Conservation (phyloP, 2,797 vertebrate species). For the Rhyacichthys aspro region DNA sequence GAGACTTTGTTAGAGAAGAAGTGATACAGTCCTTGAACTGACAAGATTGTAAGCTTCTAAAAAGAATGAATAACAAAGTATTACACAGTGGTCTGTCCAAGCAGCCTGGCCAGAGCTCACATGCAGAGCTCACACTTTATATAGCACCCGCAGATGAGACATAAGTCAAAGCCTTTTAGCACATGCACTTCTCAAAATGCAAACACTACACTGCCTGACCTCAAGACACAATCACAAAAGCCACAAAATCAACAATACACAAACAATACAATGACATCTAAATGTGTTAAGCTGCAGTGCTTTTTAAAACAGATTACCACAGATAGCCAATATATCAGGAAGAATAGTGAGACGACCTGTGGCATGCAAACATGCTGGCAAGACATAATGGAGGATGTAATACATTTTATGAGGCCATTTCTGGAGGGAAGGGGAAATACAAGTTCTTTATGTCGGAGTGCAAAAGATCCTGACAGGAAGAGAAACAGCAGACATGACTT, state of each 20-base stretch:
- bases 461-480: not conserved
- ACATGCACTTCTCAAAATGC: slow-evolving; percentile 14
- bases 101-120: not conserved
- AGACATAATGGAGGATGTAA: not conserved
- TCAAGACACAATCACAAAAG: not conserved
- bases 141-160: slow-evolving; percentile 15
- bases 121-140: not conserved
- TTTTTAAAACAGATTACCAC: not conserved
- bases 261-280: too few relatives aligned
- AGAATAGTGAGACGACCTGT: not conserved
- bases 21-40: too few relatives aligned
- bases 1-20: too few relatives aligned
- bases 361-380: not conserved
- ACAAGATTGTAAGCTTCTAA: too few relatives aligned
- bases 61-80: too few relatives aligned
- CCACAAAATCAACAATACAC: not conserved
- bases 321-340: slow-evolving; percentile 7
- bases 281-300: not conserved
- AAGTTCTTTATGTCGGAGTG: not conserved
- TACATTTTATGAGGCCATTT: slow-evolving; percentile 1
- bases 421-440: not conserved
- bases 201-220: not conserved
- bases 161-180: slow-evolving; percentile 13
- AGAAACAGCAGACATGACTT: not conserved
- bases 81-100: too few relatives aligned